Conservation (phyloP, 2,113 vertebrate genomes). For the Syrrhaptes paradoxus region DNA sequence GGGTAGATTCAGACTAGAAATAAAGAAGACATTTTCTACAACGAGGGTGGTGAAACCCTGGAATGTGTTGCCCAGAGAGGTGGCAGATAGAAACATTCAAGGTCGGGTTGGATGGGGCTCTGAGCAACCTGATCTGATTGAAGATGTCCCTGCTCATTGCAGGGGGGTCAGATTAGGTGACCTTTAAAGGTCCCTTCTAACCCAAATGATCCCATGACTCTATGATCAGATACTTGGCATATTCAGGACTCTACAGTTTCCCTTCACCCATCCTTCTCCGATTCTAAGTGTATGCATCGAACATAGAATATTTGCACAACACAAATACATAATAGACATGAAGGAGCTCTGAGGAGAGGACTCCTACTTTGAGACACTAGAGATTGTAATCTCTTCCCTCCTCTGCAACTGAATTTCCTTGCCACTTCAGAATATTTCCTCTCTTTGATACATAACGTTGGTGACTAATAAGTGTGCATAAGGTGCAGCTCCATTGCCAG, state of each 20-base stretch:
- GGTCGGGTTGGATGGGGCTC: rapidly evolving
- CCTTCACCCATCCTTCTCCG: too few species aligned
- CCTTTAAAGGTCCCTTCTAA: neutral
- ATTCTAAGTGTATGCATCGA: too few species aligned
- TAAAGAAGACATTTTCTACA: neutral
- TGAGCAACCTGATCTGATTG: neutral
- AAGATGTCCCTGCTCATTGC: too few species aligned
- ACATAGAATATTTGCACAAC: neutral
- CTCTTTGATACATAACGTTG: neutral
- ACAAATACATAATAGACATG: neutral
- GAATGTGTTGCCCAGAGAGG: neutral
- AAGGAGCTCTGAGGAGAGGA: neutral
- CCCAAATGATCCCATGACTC: neutral
- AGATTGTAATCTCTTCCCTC: neutral
- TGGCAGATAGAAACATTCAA: neutral
- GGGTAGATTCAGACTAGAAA: neutral
- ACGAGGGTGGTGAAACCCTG: neutral
- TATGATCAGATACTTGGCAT: too few species aligned
- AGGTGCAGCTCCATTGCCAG: neutral
- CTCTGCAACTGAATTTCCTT: neutral
- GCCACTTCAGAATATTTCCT: neutral
- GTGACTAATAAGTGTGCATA: neutral
- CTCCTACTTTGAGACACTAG: neutral
- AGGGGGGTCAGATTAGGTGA: too few species aligned
- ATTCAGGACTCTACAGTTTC: too few species aligned